Evolutionary conservation across 2,797 vertebrate species (phyloP).

Genomic region (Kryptopterus vitreolus): DNA sequence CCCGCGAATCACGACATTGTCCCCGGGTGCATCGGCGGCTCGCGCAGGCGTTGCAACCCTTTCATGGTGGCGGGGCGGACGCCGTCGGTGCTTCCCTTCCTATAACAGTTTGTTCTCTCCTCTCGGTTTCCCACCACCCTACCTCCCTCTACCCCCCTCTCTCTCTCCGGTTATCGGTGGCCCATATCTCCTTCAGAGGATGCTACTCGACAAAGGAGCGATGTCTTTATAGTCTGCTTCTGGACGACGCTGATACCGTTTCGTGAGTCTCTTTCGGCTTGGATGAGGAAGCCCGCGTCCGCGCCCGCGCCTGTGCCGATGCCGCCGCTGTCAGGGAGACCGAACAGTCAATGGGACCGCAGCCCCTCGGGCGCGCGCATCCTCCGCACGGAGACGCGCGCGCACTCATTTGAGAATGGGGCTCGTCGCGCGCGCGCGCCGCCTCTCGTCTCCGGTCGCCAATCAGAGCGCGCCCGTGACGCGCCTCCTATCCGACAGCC

Average conservation of each 20-base stretch:
- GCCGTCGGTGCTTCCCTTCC: conserved; percentile 77
- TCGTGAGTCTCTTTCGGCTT: conserved; percentile 57
- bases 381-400: conserved; percentile 71
- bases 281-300: neutral
- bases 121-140: conserved; percentile 66
- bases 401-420: conserved; percentile 81
- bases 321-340: conserved; percentile 81
- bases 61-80: conserved; percentile 84
- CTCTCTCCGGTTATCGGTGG: conserved; percentile 72
- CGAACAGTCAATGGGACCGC: conserved; percentile 85
- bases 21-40: conserved; percentile 69
- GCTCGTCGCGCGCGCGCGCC: conserved; percentile 69
- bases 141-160: conserved; percentile 69
- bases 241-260: conserved; percentile 49
- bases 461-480: conserved; percentile 66
- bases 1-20: conserved; percentile 81
- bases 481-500: conserved; percentile 53
- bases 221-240: conserved; percentile 54
- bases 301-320: conserved; percentile 52
- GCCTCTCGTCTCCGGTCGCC: conserved; percentile 52
- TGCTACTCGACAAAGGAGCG: conserved; percentile 49
- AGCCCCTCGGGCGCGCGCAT: conserved; percentile 78
- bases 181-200: conserved; percentile 76
- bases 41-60: conserved; percentile 73
- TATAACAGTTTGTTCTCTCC: conserved; percentile 66